phyloP scores from a whole-genome alignment of 2,888 invertebrate species.

The Lepidocyrtinus sp. region DNA sequence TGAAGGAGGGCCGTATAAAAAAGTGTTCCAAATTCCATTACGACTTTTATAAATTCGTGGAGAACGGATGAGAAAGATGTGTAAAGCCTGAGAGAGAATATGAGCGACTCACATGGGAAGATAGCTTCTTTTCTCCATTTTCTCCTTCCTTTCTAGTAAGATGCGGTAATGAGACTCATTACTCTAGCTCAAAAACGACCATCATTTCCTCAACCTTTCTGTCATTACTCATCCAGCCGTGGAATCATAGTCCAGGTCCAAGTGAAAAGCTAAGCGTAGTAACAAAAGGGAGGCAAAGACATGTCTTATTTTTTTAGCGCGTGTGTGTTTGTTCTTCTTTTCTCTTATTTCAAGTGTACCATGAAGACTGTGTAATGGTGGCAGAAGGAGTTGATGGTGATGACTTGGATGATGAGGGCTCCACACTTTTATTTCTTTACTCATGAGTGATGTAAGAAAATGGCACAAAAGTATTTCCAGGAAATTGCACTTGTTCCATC shows the following conservation, averaged over 20 bases:
- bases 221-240: slow-evolving; percentile 46
- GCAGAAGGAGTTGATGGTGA: slow-evolving; percentile 25
- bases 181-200: slow-evolving; percentile 55
- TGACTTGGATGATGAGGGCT: slow-evolving; percentile 45
- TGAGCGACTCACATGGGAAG: slow-evolving; percentile 9
- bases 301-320: slow-evolving; percentile 38
- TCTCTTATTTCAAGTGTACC: too few species aligned
- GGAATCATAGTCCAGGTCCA: too few species aligned
- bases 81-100: too few species aligned
- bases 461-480: slow-evolving; percentile 44
- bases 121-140: slow-evolving; percentile 22
- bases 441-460: too few species aligned
- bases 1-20: background rate
- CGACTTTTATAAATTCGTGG: slow-evolving; percentile 46
- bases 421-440: too few species aligned
- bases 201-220: slow-evolving; percentile 52
- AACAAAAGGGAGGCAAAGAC: too few species aligned
- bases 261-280: slow-evolving; percentile 43
- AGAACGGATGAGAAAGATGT: too few species aligned
- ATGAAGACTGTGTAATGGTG: slow-evolving; percentile 22
- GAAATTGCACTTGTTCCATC: slow-evolving; percentile 48
- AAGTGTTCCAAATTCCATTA: slow-evolving; percentile 53
- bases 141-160: too few species aligned
- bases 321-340: too few species aligned
- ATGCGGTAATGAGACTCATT: slow-evolving; percentile 46